Evolutionary conservation across 2,113 vertebrate species (phyloP).

Genomic region (Danio rerio): DNA sequence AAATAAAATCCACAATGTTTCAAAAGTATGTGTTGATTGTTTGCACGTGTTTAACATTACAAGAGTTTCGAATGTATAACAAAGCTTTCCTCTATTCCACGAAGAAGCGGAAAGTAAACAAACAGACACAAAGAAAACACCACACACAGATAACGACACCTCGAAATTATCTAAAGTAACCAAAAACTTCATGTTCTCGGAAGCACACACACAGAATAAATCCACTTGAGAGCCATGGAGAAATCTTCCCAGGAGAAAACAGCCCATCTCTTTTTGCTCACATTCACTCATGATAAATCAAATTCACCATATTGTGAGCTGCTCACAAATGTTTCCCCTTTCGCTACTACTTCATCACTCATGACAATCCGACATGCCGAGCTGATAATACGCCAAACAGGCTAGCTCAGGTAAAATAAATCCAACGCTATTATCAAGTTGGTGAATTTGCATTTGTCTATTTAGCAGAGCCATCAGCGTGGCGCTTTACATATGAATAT

Average conservation of each 20-base stretch:
- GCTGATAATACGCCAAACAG: neutral
- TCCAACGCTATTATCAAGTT: neutral
- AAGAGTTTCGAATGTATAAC: too few relatives aligned
- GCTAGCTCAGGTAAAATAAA: slow-evolving; percentile 1
- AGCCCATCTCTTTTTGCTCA: neutral
- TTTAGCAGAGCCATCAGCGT: neutral
- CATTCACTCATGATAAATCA: neutral
- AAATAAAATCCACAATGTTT: neutral
- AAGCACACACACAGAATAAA: neutral
- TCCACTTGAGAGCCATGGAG: slow-evolving; percentile 8
- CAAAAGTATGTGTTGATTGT: neutral
- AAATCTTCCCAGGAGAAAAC: neutral
- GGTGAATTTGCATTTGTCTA: neutral
- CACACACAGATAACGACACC: neutral
- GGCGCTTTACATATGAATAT: neutral
- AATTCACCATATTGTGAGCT: neutral
- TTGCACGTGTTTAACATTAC: too few relatives aligned
- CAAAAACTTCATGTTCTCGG: neutral
- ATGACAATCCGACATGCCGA: neutral
- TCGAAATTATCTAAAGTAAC: neutral
- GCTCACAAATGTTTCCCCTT: neutral
- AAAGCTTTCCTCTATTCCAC: neutral
- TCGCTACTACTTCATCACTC: neutral
- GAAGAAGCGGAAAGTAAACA: neutral
- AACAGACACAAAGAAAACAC: neutral